phyloP scores from a whole-genome alignment of 2,113 vertebrate species.

The Vimba vimba region DNA sequence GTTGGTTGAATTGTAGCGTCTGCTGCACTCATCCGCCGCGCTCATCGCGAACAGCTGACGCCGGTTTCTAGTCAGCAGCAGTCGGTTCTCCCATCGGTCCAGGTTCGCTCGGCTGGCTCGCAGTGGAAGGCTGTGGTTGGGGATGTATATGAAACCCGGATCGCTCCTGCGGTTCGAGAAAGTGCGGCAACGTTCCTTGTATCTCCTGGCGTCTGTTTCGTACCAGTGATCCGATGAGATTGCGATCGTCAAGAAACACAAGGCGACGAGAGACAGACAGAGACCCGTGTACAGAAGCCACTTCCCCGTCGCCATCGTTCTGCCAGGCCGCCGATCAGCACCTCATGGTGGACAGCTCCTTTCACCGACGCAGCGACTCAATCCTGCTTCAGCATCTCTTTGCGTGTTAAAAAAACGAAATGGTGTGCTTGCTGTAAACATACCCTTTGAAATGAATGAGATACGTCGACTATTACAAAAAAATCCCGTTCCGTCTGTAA shows the following conservation, averaged over 20 bases:
- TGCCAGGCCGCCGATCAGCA: conserved; percentile 66
- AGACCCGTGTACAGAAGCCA: conserved; percentile 87
- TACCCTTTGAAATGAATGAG: neutral
- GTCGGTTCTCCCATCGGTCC: conserved; percentile 82
- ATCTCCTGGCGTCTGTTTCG: conserved; percentile 87
- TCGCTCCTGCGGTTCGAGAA: conserved; percentile 84
- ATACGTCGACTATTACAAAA: neutral
- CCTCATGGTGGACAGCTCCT: conserved; percentile 65
- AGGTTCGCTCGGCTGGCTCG: conserved; percentile 82
- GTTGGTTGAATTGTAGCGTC: conserved; percentile 88
- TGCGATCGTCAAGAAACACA: conserved; percentile 88
- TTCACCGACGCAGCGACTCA: conserved; percentile 25
- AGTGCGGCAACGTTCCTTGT: conserved; percentile 86
- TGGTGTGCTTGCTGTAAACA: neutral
- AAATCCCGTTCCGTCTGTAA: neutral
- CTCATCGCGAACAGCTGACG: conserved; percentile 87
- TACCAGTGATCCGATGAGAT: conserved; percentile 92
- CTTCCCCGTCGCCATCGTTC: conserved; percentile 85
- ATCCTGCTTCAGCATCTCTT: conserved; percentile 1
- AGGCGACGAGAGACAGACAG: conserved; percentile 85
- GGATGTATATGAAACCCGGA: conserved; percentile 89
- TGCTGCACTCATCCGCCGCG: conserved; percentile 83
- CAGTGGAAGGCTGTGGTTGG: conserved; percentile 88
- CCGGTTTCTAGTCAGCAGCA: conserved; percentile 78
- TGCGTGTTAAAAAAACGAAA: neutral